Evolutionary conservation across 2,113 vertebrate species (phyloP), one percentile per base, ranked within the genome.

Genomic region (Oreocharis arfaki): DNA sequence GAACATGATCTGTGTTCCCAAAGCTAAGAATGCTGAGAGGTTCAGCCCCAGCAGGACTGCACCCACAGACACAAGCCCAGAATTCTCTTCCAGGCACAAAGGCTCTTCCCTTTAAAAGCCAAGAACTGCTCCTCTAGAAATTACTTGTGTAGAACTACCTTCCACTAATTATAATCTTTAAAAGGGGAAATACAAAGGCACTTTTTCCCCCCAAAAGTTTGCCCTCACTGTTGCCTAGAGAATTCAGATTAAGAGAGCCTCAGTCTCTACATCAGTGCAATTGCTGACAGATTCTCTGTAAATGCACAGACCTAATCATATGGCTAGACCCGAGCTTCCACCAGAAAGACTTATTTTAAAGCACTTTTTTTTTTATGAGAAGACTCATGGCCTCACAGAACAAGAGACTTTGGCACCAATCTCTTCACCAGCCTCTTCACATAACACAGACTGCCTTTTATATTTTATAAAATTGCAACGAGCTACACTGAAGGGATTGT

Each of bases 31-130:
- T 37, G 71, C n/a, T 0, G 3, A 71, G 56, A 70, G 32, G 42
- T 26, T 82, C 56, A 46, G 68, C 28, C n/a, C 3, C 0, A 75
- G 46, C 3, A 3, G 78, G 11, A n/a, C 35, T 35, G 56, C 8
- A 3, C 37, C 8, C 0, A 63, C 52, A 71, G 69, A 74, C 33
- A 6, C 0, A 0, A 79, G 41, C 21, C 47, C 23, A 14, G 15
- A 63, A 30, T 83, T 53, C 63, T 49, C n/a, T 71, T 67, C 24
- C 61, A 44, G 61, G 57, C 22, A 78, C 30, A 83, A 78, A 41
- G 55, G 26, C 33, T 84, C 56, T 87, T 44, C 14, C 67, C 53
- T 64, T 42, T 35, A 30, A 71, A 83, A 94, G 39, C 35, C 53
- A 75, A 79, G n/a, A 93, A 41, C n/a, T 12, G 52, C 44, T 93